phyloP scores from a whole-genome alignment of 2,113 vertebrate genomes.

The Microtus oregoni region DNA sequence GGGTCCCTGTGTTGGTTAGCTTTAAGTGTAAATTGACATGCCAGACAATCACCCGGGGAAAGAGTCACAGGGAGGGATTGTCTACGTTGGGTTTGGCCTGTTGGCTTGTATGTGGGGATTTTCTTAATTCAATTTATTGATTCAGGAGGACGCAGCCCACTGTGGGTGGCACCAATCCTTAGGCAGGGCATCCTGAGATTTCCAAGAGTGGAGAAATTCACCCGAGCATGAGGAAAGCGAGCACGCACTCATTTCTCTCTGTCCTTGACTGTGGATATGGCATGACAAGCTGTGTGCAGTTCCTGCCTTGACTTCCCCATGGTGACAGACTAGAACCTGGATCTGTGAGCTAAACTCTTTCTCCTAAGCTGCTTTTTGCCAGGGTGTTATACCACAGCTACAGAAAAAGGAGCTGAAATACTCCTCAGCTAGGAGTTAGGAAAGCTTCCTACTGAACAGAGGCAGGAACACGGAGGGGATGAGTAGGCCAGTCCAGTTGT shows the following conservation, averaged over 20 bases:
- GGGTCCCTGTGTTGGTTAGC: background rate
- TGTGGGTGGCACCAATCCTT: background rate
- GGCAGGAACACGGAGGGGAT: no score
- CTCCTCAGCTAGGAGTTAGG: background rate
- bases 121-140: background rate
- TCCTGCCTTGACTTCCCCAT: background rate
- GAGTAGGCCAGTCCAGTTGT: background rate
- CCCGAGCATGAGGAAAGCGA: background rate
- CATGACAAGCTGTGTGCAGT: background rate
- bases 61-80: no score
- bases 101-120: background rate
- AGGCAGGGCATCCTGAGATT: background rate
- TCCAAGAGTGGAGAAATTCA: background rate
- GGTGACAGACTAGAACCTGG: background rate
- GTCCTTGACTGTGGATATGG: no score
- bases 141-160: background rate
- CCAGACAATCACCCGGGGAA: background rate
- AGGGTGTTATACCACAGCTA: background rate
- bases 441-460: background rate
- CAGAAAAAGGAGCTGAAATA: background rate
- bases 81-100: background rate
- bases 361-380: background rate
- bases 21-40: background rate
- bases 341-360: background rate
- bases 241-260: background rate